These are phyloP conservation scores for Elachura formosa DNA, from an alignment of 2,113 vertebrate genomes.

Conservation along the genomic window DNA sequence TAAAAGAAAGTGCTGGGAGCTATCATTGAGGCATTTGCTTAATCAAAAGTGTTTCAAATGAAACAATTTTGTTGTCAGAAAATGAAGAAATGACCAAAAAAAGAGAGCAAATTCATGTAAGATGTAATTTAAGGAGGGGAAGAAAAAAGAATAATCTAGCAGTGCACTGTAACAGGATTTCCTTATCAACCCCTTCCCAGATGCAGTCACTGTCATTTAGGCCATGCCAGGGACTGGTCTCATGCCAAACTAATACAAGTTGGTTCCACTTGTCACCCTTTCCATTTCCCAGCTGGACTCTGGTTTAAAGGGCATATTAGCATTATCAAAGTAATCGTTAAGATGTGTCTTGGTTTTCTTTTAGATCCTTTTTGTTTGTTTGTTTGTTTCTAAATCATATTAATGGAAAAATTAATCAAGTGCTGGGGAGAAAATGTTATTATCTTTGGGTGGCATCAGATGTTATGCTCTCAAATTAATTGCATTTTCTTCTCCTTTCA, in stretches of 20 bases:
- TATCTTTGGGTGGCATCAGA: conserved; percentile 29
- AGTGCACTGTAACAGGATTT: conserved; percentile 69
- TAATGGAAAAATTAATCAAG: conserved; percentile 49
- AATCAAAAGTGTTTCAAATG: conserved; percentile 10
- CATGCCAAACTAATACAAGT: conserved; percentile 71
- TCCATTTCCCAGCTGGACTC: conserved; percentile 73
- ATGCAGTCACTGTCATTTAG: conserved; percentile 69
- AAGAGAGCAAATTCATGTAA: conserved; percentile 41
- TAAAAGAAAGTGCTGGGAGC: conserved; percentile 26
- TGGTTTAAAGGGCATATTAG: conserved; percentile 75
- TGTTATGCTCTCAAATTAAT: conserved; percentile 22
- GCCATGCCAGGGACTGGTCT: conserved; percentile 66
- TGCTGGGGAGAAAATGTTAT: conserved; percentile 34
- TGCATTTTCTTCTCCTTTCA: background rate
- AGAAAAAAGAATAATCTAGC: background rate
- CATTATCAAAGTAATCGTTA: conserved; percentile 75
- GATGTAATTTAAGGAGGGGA: conserved; percentile 53
- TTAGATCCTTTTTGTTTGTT: conserved; percentile 36
- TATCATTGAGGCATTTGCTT: conserved; percentile 25
- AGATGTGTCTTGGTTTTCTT: conserved; percentile 43
- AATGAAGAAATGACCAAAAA: conserved; percentile 34
- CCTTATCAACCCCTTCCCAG: conserved; percentile 75
- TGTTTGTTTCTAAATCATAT: conserved; percentile 45
- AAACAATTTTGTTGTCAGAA: conserved; percentile 12
- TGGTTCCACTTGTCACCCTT: conserved; percentile 78